Conservation (phyloP, 2,797 vertebrate genomes). For the Anas acuta region DNA sequence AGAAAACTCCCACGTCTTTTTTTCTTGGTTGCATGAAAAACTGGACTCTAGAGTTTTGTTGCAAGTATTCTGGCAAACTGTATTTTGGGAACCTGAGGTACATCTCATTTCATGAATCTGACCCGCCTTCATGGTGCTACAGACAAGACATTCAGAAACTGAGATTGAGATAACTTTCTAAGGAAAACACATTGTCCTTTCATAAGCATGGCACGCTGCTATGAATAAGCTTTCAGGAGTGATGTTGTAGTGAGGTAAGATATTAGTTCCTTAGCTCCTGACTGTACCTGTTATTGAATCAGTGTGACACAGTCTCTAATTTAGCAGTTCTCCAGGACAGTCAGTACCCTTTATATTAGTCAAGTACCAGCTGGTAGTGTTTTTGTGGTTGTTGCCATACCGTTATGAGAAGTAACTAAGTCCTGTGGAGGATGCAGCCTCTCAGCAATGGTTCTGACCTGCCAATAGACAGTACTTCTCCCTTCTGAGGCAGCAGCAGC, state of each 20-base stretch:
- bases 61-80: not conserved
- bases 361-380: not conserved
- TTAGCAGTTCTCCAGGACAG: not conserved
- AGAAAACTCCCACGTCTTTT: not conserved
- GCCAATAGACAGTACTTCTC: not conserved
- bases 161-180: not conserved
- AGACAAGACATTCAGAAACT: not conserved
- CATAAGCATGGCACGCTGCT: not conserved
- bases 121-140: not conserved
- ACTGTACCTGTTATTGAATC: not conserved
- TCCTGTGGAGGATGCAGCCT: not conserved
- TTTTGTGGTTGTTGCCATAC: not conserved
- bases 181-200: not conserved
- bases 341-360: not conserved
- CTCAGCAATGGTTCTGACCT: not conserved
- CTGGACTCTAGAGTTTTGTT: not conserved
- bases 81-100: not conserved
- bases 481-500: not conserved
- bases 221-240: not conserved
- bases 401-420: not conserved
- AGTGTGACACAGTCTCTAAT: not conserved
- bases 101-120: rapidly evolving
- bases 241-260: not conserved
- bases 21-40: not conserved
- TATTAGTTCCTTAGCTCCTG: not conserved